Evolutionary conservation across 2,888 invertebrate species (phyloP).

Genomic region (Orthonychiurus folsomi): DNA sequence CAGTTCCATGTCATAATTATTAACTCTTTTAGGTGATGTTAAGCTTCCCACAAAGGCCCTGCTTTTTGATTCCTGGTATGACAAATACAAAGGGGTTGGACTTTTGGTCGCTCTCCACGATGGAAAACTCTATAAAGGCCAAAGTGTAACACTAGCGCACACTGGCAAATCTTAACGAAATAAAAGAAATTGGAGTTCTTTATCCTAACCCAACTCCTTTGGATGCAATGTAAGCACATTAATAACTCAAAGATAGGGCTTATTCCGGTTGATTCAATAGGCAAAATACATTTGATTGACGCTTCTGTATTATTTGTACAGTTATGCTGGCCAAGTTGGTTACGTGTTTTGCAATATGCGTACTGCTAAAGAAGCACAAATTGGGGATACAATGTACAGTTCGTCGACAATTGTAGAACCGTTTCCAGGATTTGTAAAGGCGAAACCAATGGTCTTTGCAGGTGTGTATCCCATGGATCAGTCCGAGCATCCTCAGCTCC

Average conservation of each 20-base stretch:
- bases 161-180: conserved; percentile 66
- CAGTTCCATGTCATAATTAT: not conserved
- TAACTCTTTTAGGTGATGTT: conserved; percentile 44
- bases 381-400: conserved; percentile 66
- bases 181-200: conserved; percentile 69
- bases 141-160: conserved; percentile 61
- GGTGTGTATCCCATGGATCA: conserved; percentile 87
- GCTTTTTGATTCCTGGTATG: conserved; percentile 90
- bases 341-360: conserved; percentile 74
- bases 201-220: conserved; percentile 64
- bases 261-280: not conserved
- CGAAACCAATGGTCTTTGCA: conserved; percentile 75
- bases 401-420: conserved; percentile 51
- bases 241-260: too few relatives aligned
- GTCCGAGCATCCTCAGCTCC: conserved; percentile 63
- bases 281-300: not conserved
- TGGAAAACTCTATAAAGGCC: conserved; percentile 63
- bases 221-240: conserved; percentile 52
- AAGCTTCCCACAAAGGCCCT: conserved; percentile 63
- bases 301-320: conserved; percentile 34
- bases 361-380: conserved; percentile 59
- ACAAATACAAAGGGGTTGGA: conserved; percentile 73
- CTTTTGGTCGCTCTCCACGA: conserved; percentile 68
- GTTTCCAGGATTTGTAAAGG: conserved; percentile 56
- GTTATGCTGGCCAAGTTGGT: conserved; percentile 84